Percentiles rank a stretch among this genome's conserved stretches.
Conservation (phyloP, 2,113 vertebrate genomes). For the Campylomormyrus numenius region DNA sequence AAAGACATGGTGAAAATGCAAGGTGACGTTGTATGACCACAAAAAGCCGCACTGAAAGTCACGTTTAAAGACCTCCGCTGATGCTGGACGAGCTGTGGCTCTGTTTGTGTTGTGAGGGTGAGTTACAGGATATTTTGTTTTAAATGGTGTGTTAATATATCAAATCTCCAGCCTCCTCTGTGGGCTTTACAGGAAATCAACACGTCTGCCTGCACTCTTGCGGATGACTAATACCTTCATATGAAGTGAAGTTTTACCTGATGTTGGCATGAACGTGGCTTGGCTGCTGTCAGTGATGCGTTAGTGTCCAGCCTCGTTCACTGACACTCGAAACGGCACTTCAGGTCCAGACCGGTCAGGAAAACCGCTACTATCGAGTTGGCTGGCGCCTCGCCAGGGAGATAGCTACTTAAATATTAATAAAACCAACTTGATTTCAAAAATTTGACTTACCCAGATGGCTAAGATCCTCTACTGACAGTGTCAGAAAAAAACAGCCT, state of each 20-base stretch:
- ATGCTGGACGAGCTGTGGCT: neutral
- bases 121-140: neutral
- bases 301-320: neutral
- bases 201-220: neutral
- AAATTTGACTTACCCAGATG: constrained; percentile 1
- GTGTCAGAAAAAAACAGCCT: neutral
- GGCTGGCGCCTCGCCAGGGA: neutral
- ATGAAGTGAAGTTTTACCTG: neutral
- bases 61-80: neutral
- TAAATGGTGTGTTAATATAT: neutral
- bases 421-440: neutral
- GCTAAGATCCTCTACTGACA: neutral
- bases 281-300: neutral
- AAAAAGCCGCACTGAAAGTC: neutral
- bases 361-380: neutral
- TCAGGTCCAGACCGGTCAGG: neutral
- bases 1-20: neutral
- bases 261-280: neutral
- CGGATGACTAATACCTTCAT: neutral
- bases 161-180: neutral
- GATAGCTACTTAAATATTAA: neutral
- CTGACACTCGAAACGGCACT: neutral
- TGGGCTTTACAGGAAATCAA: neutral
- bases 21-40: neutral
- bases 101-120: neutral